phyloP scores from a whole-genome alignment of 2,888 invertebrate species.

The Muschampia plurimacula region DNA sequence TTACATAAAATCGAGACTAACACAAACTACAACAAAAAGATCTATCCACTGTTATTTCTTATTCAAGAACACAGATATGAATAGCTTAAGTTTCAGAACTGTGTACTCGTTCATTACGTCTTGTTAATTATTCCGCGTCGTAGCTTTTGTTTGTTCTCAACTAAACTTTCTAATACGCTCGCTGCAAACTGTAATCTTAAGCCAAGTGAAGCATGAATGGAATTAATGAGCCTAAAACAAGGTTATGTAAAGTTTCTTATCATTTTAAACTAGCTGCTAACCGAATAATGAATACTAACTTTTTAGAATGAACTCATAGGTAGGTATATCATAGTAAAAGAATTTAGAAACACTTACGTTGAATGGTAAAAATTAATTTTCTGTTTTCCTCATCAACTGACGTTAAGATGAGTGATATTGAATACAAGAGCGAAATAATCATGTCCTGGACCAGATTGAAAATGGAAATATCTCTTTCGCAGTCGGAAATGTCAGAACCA shows the following conservation, averaged over 20 bases:
- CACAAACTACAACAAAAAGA: not conserved
- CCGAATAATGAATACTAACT: not conserved
- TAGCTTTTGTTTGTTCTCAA: slow-evolving; percentile 18
- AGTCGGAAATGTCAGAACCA: too few species aligned
- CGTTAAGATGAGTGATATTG: too few species aligned
- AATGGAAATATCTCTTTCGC: too few species aligned
- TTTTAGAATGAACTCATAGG: too few species aligned
- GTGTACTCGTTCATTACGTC: slow-evolving; percentile 15
- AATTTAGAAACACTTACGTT: too few species aligned
- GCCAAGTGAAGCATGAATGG: slow-evolving; percentile 12
- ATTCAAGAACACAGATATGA: not conserved
- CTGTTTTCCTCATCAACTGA: too few species aligned
- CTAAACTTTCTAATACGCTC: slow-evolving; percentile 19
- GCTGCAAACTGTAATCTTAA: slow-evolving; percentile 29
- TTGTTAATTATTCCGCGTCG: slow-evolving; percentile 27
- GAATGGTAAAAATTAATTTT: too few species aligned
- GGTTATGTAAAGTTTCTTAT: slow-evolving; percentile 6
- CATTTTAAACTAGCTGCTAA: not conserved
- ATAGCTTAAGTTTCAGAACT: slow-evolving; percentile 6
- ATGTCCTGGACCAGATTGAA: too few species aligned
- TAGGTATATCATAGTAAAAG: too few species aligned
- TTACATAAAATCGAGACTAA: not conserved
- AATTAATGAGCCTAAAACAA: slow-evolving; percentile 10
- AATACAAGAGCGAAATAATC: too few species aligned
- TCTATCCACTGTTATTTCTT: not conserved